These are phyloP conservation scores for Apostichopus californicus DNA, from an alignment of 35 echinoderm and acorn worm genomes.

Conservation along the genomic window DNA sequence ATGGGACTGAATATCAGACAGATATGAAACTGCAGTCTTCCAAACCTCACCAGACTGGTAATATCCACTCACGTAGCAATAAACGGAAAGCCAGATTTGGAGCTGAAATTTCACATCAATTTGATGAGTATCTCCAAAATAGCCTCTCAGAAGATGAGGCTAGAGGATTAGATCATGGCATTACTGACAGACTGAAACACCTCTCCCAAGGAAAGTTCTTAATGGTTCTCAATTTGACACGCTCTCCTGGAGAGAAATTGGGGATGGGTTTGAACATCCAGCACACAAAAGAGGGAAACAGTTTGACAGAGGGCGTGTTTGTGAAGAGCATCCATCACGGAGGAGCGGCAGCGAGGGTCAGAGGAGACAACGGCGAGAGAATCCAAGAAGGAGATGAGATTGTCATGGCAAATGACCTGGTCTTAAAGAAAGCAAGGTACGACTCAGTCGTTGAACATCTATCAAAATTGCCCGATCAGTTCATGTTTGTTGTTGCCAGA, in stretches of 20 bases:
- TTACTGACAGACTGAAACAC: slow-evolving; percentile 11
- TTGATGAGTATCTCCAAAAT: slow-evolving; percentile 23
- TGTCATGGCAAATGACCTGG: slow-evolving; percentile 39
- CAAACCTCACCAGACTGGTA: background rate
- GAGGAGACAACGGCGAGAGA: slow-evolving; percentile 20
- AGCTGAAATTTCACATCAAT: background rate
- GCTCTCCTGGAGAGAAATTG: slow-evolving; percentile 72
- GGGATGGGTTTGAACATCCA: slow-evolving; percentile 98
- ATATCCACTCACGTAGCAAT: background rate
- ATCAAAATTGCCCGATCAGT: slow-evolving; percentile 28
- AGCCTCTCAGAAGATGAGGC: background rate
- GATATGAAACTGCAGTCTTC: slow-evolving; percentile 3
- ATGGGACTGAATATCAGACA: background rate
- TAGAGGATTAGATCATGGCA: background rate
- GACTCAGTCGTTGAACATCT: slow-evolving; percentile 25
- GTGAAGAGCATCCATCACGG: slow-evolving; percentile 66
- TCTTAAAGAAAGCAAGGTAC: slow-evolving; percentile 35
- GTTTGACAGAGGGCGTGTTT: slow-evolving; percentile 76
- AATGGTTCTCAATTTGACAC: slow-evolving; percentile 62
- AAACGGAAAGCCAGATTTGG: slow-evolving; percentile 45
- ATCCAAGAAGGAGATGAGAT: slow-evolving; percentile 75
- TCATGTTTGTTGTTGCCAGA: slow-evolving; percentile 34
- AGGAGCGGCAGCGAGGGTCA: slow-evolving; percentile 82
- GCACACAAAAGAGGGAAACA: slow-evolving; percentile 65
- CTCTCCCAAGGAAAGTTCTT: slow-evolving; percentile 45